Evolutionary conservation across 2,797 vertebrate genomes (phyloP).

Genomic region (Ciconia nigra): DNA sequence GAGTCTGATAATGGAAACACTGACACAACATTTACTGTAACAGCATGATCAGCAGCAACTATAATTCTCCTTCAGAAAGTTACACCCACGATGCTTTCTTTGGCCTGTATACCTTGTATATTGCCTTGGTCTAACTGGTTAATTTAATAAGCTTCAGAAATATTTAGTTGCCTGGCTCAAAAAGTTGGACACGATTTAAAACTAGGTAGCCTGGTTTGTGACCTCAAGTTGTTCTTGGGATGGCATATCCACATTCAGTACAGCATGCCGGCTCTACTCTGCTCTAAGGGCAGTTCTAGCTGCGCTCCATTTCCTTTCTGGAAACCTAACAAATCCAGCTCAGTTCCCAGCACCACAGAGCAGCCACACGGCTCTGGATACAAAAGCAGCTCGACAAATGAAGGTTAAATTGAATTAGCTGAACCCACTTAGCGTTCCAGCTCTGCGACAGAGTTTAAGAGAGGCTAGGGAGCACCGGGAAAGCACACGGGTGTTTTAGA

Average conservation of each 20-base stretch:
- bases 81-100: slow-evolving; percentile 55
- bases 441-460: background rate
- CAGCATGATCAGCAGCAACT: slow-evolving; percentile 38
- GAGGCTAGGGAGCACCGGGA: background rate
- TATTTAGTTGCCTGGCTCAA: background rate
- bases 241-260: background rate
- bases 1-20: slow-evolving; percentile 22
- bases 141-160: slow-evolving; percentile 33
- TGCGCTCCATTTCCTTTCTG: background rate
- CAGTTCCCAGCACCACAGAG: background rate
- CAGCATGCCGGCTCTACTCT: background rate
- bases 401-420: background rate
- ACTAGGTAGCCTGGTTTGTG: background rate
- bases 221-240: background rate
- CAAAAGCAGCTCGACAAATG: background rate
- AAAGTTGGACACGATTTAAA: background rate
- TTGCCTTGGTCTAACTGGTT: slow-evolving; percentile 29
- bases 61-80: slow-evolving; percentile 34
- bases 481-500: background rate
- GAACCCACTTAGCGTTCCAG: background rate
- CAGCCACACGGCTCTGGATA: background rate
- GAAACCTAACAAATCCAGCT: background rate
- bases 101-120: background rate
- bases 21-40: slow-evolving; percentile 58
- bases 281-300: background rate